phyloP scores from a whole-genome alignment of 2,888 invertebrate genomes.

The Marasmarcha lunaedactyla region DNA sequence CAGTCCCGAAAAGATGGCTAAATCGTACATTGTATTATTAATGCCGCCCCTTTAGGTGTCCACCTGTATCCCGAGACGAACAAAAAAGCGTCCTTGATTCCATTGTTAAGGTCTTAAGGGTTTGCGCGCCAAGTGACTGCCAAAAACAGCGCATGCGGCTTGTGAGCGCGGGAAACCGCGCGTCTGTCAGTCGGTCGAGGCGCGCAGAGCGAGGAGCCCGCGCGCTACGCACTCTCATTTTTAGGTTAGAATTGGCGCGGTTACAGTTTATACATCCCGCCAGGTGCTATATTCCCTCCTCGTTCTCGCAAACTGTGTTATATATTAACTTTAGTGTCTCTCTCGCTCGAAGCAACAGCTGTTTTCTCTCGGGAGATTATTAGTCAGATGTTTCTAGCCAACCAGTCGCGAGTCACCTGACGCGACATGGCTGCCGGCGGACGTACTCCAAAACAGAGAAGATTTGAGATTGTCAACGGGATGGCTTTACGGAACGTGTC shows the following conservation, averaged over 20 bases:
- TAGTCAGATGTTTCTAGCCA: conserved; percentile 67
- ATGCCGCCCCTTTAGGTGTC: conserved; percentile 37
- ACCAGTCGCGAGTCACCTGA: conserved; percentile 63
- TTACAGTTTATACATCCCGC: conserved; percentile 32
- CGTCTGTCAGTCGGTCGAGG: conserved; percentile 37
- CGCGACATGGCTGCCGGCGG: conserved; percentile 57
- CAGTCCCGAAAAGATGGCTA: neutral
- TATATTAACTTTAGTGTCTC: conserved; percentile 27
- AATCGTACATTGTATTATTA: conserved; percentile 12
- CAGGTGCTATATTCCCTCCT: conserved; percentile 51
- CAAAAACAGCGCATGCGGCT: conserved; percentile 53
- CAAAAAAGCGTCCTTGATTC: conserved; percentile 63
- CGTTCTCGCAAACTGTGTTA: conserved; percentile 42
- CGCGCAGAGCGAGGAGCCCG: conserved; percentile 32
- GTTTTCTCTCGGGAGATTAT: conserved; percentile 65
- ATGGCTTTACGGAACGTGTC: conserved; percentile 41
- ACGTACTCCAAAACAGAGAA: conserved; percentile 59
- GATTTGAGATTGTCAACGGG: conserved; percentile 44
- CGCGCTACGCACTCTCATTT: conserved; percentile 35
- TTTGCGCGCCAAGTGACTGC: conserved; percentile 66
- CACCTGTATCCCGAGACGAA: conserved; percentile 53
- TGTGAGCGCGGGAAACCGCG: conserved; percentile 49
- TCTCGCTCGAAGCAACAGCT: conserved; percentile 55
- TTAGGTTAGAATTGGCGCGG: conserved; percentile 67
- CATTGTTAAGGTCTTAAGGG: conserved; percentile 35